These are phyloP conservation scores for Cryptomyrus ogoouensis DNA, from an alignment of 2,113 vertebrate species.

Conservation along the genomic window DNA sequence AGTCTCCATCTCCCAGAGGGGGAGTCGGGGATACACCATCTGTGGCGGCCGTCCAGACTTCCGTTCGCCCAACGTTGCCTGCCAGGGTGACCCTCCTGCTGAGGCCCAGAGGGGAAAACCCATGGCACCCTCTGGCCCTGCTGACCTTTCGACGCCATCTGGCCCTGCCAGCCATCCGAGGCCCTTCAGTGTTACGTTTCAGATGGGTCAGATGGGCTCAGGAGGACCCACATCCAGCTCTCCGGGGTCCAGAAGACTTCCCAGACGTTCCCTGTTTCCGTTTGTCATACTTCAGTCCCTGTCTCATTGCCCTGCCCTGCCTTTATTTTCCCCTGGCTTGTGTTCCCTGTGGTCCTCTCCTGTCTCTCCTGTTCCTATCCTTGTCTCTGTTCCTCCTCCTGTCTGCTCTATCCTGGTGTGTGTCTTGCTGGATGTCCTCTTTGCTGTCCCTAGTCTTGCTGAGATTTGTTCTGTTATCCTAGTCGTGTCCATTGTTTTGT, in stretches of 20 bases:
- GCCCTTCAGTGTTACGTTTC: not conserved
- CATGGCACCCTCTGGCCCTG: not conserved
- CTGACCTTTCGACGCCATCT: not conserved
- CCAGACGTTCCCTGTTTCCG: too few species aligned
- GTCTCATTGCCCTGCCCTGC: too few species aligned
- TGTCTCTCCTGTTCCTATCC: too few species aligned
- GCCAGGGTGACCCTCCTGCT: not conserved
- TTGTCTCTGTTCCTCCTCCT: too few species aligned
- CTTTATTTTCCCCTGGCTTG: too few species aligned
- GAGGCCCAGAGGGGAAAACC: not conserved
- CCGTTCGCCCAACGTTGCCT: not conserved
- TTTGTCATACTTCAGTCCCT: too few species aligned
- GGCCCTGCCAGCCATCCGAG: not conserved
- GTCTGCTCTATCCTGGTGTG: too few species aligned
- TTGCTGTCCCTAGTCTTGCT: not conserved
- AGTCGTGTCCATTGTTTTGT: not conserved
- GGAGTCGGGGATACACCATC: not conserved
- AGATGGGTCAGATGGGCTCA: not conserved
- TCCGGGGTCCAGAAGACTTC: not conserved
- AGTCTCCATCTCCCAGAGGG: not conserved
- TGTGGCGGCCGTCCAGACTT: not conserved
- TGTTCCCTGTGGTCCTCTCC: too few species aligned
- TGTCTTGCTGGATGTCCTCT: not conserved
- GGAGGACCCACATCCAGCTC: not conserved
- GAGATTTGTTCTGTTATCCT: not conserved